phyloP scores from a whole-genome alignment of 2,113 vertebrate genomes.

The Cricetomys ansorgei region DNA sequence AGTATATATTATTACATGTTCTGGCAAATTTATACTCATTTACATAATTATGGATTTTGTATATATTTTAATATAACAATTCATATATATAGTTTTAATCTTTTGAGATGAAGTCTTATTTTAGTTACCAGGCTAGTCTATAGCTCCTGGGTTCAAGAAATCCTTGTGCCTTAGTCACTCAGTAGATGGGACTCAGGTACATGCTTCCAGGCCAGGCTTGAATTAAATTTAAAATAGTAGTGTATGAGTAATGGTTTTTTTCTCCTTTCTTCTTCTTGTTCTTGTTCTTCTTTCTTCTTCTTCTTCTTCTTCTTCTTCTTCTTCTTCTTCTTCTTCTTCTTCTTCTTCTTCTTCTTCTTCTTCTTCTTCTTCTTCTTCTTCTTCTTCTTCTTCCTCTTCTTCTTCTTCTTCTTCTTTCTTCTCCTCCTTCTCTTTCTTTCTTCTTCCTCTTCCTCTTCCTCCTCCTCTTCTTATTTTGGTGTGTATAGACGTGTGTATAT shows the following conservation, averaged over 20 bases:
- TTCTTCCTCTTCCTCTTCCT: accelerated
- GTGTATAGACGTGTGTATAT: background rate
- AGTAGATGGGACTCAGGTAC: background rate
- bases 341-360: background rate
- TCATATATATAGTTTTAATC: background rate
- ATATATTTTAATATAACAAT: background rate
- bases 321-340: no score
- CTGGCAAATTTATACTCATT: background rate
- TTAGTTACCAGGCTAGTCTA: background rate
- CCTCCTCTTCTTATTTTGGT: background rate
- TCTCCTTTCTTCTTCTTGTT: no score
- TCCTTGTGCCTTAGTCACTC: background rate
- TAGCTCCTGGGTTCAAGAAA: background rate
- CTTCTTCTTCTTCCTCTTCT: no score
- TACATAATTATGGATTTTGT: background rate
- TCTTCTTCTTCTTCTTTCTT: no score
- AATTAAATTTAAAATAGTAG: background rate
- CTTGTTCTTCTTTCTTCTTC: no score
- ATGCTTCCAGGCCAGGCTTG: background rate
- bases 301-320: no score
- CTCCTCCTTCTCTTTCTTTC: no score
- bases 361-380: no score
- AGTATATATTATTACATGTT: background rate
- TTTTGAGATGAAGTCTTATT: background rate
- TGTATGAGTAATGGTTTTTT: background rate